Percentiles rank a stretch among this genome's conserved stretches.
Conservation (phyloP, 2,113 vertebrate species). For the Dasyornis broadbenti region DNA sequence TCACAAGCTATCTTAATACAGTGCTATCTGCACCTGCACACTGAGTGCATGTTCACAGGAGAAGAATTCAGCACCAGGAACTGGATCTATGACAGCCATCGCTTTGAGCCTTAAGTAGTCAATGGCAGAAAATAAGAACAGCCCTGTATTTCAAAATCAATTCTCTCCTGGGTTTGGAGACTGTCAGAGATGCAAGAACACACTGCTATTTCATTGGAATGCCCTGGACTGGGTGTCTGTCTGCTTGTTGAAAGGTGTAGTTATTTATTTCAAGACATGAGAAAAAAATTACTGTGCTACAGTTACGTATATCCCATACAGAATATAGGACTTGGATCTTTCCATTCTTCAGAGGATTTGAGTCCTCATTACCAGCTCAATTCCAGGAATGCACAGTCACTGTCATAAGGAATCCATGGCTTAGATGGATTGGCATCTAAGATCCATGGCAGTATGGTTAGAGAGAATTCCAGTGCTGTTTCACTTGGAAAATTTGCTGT, state of each 20-base stretch:
- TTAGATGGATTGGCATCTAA: too few relatives aligned
- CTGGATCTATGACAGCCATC: background rate
- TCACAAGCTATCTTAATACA: background rate
- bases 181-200: background rate
- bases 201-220: background rate
- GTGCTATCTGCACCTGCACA: background rate
- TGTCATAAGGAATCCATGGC: background rate
- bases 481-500: background rate
- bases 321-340: background rate
- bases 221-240: background rate
- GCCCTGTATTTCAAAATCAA: background rate
- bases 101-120: background rate
- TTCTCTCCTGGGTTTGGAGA: background rate
- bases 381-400: background rate
- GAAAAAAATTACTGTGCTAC: background rate
- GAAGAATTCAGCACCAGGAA: background rate
- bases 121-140: background rate
- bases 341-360: background rate
- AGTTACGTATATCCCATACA: background rate
- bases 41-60: background rate
- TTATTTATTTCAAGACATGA: background rate
- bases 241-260: background rate
- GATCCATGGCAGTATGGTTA: background rate
- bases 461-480: background rate
- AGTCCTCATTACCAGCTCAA: background rate